These are phyloP conservation scores for Antedon mediterranea DNA, from an alignment of 53 echinoderm and acorn worm species.

Conservation along the genomic window DNA sequence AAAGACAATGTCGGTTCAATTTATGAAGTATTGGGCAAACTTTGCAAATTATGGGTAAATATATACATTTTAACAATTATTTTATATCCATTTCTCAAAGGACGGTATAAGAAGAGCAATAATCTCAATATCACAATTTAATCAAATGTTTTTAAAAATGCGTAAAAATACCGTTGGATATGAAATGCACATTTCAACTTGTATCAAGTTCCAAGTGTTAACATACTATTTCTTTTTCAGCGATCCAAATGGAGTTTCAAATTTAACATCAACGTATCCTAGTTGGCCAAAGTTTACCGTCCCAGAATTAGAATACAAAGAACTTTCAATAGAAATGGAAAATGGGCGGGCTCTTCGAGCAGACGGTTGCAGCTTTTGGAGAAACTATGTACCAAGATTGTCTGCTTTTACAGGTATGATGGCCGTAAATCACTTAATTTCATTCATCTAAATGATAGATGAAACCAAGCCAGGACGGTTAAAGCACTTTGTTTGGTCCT, in stretches of 20 bases:
- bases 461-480: too few species aligned
- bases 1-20: slow-evolving; percentile 22
- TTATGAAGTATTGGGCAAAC: slow-evolving; percentile 54
- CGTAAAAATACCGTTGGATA: too few species aligned
- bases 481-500: too few species aligned
- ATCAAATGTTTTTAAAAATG: too few species aligned
- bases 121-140: too few species aligned
- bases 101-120: too few species aligned
- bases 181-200: too few species aligned
- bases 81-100: too few species aligned
- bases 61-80: too few species aligned
- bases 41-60: slow-evolving; percentile 34
- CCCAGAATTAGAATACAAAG: slow-evolving; percentile 24
- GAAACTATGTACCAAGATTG: slow-evolving; percentile 12
- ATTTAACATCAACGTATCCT: neutral
- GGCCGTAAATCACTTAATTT: too few species aligned
- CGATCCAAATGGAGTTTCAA: neutral
- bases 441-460: too few species aligned
- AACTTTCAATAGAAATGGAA: slow-evolving; percentile 16
- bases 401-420: slow-evolving; percentile 22
- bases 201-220: too few species aligned
- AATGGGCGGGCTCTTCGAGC: slow-evolving; percentile 31
- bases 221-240: neutral
- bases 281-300: slow-evolving; percentile 15
- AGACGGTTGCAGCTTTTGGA: slow-evolving; percentile 12